These are phyloP conservation scores for Aselliscus stoliczkanus DNA, from an alignment of 2,797 vertebrate species.

Conservation along the genomic window DNA sequence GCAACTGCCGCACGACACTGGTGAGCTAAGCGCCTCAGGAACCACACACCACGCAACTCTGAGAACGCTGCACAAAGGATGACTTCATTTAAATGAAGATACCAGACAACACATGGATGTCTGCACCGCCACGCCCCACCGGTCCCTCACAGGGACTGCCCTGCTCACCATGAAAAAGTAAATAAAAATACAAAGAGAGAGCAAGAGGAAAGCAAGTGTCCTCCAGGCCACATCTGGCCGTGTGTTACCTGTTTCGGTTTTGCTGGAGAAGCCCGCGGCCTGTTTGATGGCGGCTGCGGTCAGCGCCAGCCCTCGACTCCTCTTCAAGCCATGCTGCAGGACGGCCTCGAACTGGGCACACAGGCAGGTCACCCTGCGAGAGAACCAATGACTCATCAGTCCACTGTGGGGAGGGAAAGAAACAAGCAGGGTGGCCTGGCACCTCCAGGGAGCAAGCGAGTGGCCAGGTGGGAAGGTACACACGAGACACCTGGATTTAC, in stretches of 20 bases:
- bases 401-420: background rate
- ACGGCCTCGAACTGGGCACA: slow-evolving; percentile 97
- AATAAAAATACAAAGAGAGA: background rate
- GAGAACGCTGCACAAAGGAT: background rate
- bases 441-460: background rate
- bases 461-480: background rate
- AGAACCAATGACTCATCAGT: slow-evolving; percentile 50
- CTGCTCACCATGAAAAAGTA: background rate
- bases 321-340: slow-evolving; percentile 95
- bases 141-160: background rate
- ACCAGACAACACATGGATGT: background rate
- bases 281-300: slow-evolving; percentile 97
- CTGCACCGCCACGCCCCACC: too few species aligned
- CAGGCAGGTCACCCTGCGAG: slow-evolving; percentile 94
- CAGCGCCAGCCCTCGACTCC: slow-evolving; percentile 92
- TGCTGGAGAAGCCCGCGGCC: slow-evolving; percentile 94
- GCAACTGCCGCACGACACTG: background rate
- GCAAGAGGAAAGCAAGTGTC: fast-evolving
- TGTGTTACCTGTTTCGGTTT: slow-evolving; percentile 90
- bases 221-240: fast-evolving
- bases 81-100: background rate
- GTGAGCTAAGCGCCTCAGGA: background rate
- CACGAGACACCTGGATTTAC: background rate
- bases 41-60: background rate
- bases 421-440: background rate